Conservation (phyloP, 2,888 invertebrate species). For the Terebella lapidaria region DNA sequence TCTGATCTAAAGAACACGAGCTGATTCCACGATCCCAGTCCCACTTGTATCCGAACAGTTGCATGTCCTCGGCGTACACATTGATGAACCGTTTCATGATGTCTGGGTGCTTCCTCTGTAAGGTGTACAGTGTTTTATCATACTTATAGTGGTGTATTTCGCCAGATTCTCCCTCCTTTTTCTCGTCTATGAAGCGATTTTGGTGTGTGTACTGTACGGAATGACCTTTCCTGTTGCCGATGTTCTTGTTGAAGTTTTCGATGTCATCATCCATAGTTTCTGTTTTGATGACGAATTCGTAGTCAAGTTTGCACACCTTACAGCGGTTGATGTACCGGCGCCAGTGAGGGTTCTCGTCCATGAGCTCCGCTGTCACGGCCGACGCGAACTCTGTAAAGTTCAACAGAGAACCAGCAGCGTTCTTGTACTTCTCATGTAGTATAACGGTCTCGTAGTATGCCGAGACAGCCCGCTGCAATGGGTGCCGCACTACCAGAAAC, state of each 20-base stretch:
- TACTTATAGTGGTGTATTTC: not conserved
- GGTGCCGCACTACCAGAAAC: not conserved
- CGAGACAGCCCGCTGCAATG: not conserved
- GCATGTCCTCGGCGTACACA: conserved; percentile 1
- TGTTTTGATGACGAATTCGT: not conserved
- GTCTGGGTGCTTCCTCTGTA: not conserved
- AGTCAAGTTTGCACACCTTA: not conserved
- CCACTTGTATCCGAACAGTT: conserved; percentile 2
- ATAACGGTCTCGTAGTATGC: not conserved
- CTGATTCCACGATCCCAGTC: not conserved
- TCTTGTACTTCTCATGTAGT: not conserved
- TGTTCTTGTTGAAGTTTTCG: not conserved
- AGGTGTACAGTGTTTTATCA: not conserved
- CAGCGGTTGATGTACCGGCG: not conserved
- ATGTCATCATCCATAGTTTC: conserved; percentile 3
- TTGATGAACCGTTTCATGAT: not conserved
- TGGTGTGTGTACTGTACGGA: not conserved
- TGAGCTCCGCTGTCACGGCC: not conserved
- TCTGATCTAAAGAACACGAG: not conserved
- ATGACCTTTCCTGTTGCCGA: not conserved
- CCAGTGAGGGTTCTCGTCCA: conserved; percentile 1
- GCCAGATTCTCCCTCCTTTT: not conserved
- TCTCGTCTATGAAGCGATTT: not conserved
- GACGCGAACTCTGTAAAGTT: not conserved
- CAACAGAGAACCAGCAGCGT: not conserved